Evolutionary conservation across 1,140 invertebrate species (phyloP), one percentile per base, ranked within the genome.

Genomic region (Hesperophylax magnus): DNA sequence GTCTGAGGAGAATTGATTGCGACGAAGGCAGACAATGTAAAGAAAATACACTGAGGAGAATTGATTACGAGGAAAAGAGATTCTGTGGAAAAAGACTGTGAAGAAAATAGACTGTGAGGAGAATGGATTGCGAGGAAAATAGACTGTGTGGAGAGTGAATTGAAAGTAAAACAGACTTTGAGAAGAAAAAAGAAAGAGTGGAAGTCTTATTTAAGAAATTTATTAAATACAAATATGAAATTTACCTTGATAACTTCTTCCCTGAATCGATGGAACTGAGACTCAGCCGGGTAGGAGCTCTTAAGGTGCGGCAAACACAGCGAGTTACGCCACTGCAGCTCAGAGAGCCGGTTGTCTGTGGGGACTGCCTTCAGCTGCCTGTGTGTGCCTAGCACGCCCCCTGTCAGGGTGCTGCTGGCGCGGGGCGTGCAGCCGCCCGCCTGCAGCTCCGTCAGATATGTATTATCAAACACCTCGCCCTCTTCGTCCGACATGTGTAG

Each of bases 201-300:
- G n/a, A 31, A 31, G 27, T 31, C 27, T 31, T 31, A 31, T 31
- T 31, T 31, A 31, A 6, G 6, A 31, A 31, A 31, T 31, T 31
- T 39, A 39, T 7, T 7, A 39, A 39, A 39, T 8, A 8, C 34
- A 39, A 20, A 56, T 22, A 52, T 52, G 79, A 67, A 85, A 39
- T 71, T 88, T 91, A 95, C 95, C 92, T 95, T 96, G 39, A 96
- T 92, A 84, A 95, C 94, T 84, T 96, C 95, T 84, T 96, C 95
- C 63, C 90, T 92, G 53, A 92, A 87, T 22, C 88, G 85, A 58
- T 90, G 89, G 84, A 93, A 94, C 87, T 96, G 94, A n/a, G 92
- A 95, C 91, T 97, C 97, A 1, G 94, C 94, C 0, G 97, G 95
- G 89, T 98, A 98, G 0, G 96, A 94, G 81, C 95, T 96, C 88